Conservation (phyloP, 1,140 invertebrate genomes). For the Mercenaria mercenaria region DNA sequence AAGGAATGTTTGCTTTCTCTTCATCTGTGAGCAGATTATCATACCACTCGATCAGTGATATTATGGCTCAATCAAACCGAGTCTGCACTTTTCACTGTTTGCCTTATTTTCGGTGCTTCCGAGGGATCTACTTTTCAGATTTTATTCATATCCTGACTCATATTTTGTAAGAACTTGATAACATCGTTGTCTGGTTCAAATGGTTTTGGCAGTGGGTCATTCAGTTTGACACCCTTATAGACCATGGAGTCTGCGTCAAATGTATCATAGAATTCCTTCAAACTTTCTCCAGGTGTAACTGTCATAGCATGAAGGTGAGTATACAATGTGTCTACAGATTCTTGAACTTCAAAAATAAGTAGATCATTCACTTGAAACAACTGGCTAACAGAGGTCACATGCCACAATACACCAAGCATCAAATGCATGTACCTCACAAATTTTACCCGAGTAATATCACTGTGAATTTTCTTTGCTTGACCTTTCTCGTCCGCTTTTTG, state of each 20-base stretch:
- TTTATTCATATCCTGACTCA: neutral
- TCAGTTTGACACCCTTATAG: constrained; percentile 18
- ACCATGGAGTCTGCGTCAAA: neutral
- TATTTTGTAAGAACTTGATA: neutral
- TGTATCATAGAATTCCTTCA: constrained; percentile 2
- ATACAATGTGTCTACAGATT: constrained; percentile 37
- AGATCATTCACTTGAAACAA: constrained; percentile 59
- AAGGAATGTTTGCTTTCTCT: neutral
- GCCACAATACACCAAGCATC: constrained; percentile 47
- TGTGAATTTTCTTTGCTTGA: constrained; percentile 27
- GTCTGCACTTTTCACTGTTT: neutral
- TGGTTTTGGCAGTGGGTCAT: constrained; percentile 1
- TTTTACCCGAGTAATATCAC: constrained; percentile 53
- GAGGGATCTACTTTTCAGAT: neutral
- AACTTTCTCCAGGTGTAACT: neutral
- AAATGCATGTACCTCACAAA: constrained; percentile 62
- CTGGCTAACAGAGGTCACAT: constrained; percentile 16
- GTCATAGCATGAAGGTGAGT: constrained; percentile 36
- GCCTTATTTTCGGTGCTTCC: neutral
- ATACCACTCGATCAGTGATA: neutral
- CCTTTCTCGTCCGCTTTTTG: constrained; percentile 40
- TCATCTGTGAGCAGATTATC: neutral
- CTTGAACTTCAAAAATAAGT: constrained; percentile 59
- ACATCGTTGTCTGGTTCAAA: constrained; percentile 3
- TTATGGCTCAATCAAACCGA: neutral